Conservation (phyloP, 2,113 vertebrate genomes). For the Bettongia penicillata region DNA sequence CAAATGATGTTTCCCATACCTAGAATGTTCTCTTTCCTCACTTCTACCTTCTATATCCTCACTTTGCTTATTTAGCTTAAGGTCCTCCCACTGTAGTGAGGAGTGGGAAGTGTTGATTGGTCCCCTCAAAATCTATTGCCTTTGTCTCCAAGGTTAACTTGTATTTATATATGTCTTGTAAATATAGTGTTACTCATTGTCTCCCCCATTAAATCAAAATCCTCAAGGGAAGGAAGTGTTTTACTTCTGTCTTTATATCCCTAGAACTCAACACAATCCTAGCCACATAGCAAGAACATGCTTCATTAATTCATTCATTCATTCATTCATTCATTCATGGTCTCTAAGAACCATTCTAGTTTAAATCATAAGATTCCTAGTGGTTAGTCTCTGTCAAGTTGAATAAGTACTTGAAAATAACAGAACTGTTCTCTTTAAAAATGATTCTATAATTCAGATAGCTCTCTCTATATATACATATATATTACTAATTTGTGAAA, state of each 20-base stretch:
- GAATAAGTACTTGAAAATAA: constrained; percentile 51
- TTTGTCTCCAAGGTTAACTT: background rate
- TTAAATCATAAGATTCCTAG: background rate
- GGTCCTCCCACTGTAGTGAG: background rate
- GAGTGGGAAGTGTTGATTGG: background rate
- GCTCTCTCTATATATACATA: background rate
- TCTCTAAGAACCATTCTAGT: background rate
- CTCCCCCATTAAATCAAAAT: background rate
- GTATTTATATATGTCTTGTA: background rate
- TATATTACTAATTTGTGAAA: constrained; percentile 39
- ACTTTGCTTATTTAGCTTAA: background rate
- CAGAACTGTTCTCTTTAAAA: constrained; percentile 33
- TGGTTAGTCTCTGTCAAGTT: constrained; percentile 53
- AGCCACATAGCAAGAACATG: background rate
- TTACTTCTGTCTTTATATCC: background rate
- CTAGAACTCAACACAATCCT: background rate
- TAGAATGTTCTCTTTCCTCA: background rate
- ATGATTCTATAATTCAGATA: constrained; percentile 20
- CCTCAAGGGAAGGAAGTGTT: background rate
- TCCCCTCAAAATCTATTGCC: background rate
- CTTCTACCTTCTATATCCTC: background rate
- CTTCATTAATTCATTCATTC: background rate
- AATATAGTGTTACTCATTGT: background rate
- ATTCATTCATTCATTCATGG: background rate
- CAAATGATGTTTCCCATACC: background rate